Conservation (phyloP, 2,888 invertebrate species). For the Drosophila melanosoma region DNA sequence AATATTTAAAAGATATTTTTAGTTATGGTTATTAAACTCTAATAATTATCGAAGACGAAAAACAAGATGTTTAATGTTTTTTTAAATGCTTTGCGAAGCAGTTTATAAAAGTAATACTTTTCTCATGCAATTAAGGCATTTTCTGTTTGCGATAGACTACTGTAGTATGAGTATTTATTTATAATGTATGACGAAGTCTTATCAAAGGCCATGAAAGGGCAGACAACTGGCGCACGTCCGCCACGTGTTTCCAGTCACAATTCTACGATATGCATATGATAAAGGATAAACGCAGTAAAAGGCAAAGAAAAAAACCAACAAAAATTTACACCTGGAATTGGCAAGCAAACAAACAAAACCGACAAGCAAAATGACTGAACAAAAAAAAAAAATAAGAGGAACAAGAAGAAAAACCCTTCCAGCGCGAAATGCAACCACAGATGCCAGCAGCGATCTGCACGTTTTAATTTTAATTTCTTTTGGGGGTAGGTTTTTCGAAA, state of each 20-base stretch:
- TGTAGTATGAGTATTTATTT: constrained; percentile 6
- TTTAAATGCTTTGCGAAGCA: neutral
- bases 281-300: constrained; percentile 21
- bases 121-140: neutral
- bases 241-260: constrained; percentile 64
- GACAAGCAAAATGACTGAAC: constrained; percentile 26
- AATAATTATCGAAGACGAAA: neutral
- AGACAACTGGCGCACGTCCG: constrained; percentile 77
- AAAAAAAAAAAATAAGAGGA: neutral
- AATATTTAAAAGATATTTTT: neutral
- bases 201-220: constrained; percentile 42
- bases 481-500: constrained; percentile 49
- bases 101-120: neutral
- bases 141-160: neutral
- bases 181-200: constrained; percentile 40
- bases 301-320: constrained; percentile 4
- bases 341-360: constrained; percentile 63
- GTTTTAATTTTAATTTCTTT: constrained; percentile 26
- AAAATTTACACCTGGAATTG: constrained; percentile 83
- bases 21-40: neutral
- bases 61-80: neutral
- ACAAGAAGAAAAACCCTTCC: constrained; percentile 57
- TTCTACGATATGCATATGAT: constrained; percentile 24
- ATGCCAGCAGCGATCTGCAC: constrained; percentile 59
- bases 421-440: constrained; percentile 67